Conservation (phyloP, 1,140 invertebrate genomes). For the Solen grandis region DNA sequence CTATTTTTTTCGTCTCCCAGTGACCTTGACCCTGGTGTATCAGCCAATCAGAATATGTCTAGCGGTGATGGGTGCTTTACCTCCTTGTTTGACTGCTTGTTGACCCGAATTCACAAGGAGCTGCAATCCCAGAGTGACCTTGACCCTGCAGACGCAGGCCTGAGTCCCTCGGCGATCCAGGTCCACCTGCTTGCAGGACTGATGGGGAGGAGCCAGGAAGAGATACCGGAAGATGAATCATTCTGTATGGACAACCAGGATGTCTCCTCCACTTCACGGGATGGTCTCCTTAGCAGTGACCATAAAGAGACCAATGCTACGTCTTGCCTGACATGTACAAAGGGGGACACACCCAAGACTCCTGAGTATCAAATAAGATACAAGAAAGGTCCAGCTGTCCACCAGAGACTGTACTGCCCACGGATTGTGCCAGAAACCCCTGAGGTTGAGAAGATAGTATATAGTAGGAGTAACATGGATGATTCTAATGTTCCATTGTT, state of each 20-base stretch:
- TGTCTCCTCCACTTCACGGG: too few species aligned
- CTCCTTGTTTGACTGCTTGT: slow-evolving; percentile 35
- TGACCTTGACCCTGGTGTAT: slow-evolving; percentile 9
- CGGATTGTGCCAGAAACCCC: slow-evolving; percentile 21
- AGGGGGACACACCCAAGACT: too few species aligned
- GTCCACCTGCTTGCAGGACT: slow-evolving; percentile 27
- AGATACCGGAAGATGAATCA: not conserved
- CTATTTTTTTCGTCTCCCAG: not conserved
- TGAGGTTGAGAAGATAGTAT: slow-evolving; percentile 2
- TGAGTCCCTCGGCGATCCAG: slow-evolving; percentile 9
- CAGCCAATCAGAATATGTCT: slow-evolving; percentile 30
- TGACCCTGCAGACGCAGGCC: slow-evolving; percentile 1
- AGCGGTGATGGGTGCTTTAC: slow-evolving; percentile 43
- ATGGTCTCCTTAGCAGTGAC: too few species aligned
- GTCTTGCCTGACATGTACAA: too few species aligned
- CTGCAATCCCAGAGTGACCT: slow-evolving; percentile 10
- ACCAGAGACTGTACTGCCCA: not conserved
- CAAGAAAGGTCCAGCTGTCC: too few species aligned
- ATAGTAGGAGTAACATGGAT: slow-evolving; percentile 5
- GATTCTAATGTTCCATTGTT: not conserved
- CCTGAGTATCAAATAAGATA: too few species aligned
- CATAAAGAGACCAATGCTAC: too few species aligned
- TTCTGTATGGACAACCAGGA: too few species aligned
- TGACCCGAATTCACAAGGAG: slow-evolving; percentile 13
- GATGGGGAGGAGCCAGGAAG: slow-evolving; percentile 17